Conservation (phyloP, 2,113 vertebrate genomes). For the Bufo bufo region DNA sequence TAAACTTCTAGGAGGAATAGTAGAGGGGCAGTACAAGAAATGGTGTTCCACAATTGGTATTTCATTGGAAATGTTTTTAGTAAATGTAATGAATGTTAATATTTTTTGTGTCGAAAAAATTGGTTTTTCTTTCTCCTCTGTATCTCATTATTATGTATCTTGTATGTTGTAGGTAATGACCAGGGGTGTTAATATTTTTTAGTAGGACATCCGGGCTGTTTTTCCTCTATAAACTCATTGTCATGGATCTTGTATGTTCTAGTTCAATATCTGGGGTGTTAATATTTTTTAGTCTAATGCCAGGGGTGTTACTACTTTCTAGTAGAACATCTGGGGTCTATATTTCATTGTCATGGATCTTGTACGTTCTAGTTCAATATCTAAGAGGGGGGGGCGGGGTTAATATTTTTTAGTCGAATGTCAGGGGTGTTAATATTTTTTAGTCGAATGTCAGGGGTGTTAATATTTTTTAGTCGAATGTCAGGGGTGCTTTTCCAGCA, state of each 20-base stretch:
- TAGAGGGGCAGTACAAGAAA: too few species aligned
- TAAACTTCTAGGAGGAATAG: too few species aligned
- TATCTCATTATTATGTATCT: background rate
- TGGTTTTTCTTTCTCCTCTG: too few species aligned
- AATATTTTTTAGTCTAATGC: background rate
- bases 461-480: background rate
- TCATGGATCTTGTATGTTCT: background rate
- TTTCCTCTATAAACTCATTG: background rate
- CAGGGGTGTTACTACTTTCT: too few species aligned
- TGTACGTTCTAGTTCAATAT: background rate
- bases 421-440: background rate
- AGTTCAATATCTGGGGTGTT: background rate
- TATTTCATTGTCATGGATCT: too few species aligned
- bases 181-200: background rate
- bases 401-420: background rate
- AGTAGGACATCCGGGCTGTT: background rate
- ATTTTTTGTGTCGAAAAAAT: too few species aligned
- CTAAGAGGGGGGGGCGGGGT: background rate
- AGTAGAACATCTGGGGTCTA: too few species aligned
- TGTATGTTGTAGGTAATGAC: background rate
- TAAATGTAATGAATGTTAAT: too few species aligned
- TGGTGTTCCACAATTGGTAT: too few species aligned
- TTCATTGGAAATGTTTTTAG: too few species aligned
- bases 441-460: background rate
- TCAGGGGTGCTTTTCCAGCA: background rate